A percentile compares a stretch with the other conserved stretches of the same genome.
These are phyloP conservation scores for Chaetodon trifasciatus DNA, from an alignment of 2,797 vertebrate species.

Conservation along the genomic window DNA sequence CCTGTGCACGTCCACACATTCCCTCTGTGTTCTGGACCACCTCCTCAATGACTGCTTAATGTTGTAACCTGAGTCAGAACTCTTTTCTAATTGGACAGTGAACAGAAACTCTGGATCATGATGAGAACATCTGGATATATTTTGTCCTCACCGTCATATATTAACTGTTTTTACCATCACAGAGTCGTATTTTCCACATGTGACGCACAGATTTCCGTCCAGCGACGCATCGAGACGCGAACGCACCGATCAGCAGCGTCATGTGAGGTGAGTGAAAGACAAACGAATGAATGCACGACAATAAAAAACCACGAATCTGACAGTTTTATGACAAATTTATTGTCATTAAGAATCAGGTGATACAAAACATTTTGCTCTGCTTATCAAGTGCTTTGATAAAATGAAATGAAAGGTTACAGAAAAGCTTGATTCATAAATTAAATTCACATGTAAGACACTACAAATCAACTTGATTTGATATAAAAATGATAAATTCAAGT, in stretches of 20 bases:
- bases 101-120: too few species aligned
- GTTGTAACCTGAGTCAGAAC: too few species aligned
- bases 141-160: neutral
- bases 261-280: neutral
- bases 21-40: too few species aligned
- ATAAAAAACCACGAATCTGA: neutral
- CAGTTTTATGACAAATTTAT: slow-evolving; percentile 32
- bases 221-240: too few species aligned
- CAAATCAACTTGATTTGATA: neutral
- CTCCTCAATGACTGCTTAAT: too few species aligned
- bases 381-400: slow-evolving; percentile 36
- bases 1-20: too few species aligned
- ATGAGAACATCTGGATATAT: neutral
- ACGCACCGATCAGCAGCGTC: neutral
- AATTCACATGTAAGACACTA: neutral
- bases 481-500: neutral
- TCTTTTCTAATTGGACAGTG: too few species aligned
- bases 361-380: slow-evolving; percentile 25
- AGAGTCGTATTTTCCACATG: neutral
- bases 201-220: neutral
- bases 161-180: too few species aligned
- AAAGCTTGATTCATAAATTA: slow-evolving; percentile 12
- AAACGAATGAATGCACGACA: neutral
- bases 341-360: slow-evolving; percentile 21
- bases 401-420: slow-evolving; percentile 30